Base-by-base conservation (phyloP, 2,113 vertebrate species). In the Tapirus terrestris region DNA sequence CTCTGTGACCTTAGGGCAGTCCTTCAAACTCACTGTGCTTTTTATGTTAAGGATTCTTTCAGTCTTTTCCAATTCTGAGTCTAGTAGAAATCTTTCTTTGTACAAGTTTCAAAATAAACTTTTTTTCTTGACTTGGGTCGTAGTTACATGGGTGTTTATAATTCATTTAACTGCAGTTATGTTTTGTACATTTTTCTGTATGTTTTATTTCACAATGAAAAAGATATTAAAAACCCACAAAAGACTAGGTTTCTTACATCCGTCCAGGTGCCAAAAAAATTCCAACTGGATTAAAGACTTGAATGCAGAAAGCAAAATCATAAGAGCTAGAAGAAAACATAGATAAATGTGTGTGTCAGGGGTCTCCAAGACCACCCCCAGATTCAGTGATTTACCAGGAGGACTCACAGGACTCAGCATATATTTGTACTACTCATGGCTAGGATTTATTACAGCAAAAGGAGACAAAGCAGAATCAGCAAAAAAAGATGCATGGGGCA, bases 161-260 rank as follows among this genome's bases (percentile, higher is more conserved):
- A 76, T 93, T 83, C 23, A 33, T 86, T 94, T 81, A 94, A 81
- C 21, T 51, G 21, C 63, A 25, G 16, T 45, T 14, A 23, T 48
- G 7, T 75, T 94, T 89, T 95, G 16, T 63, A 51, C 43, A n/a
- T 65, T 95, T 91, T 94, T 77, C 67, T 92, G 18, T 68, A 31
- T 89, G 27, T 94, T 90, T 95, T 82, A 56, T 67, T 95, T 94
- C 39, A 94, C 17, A 90, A 23, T 96, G 58, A 72, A 82, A 51
- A 70, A 72, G 45, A 61, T 53, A 85, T 83, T 1, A 58, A 65
- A 89, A 91, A 36, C 56, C 11, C 53, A 58, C 39, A 77, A 72
- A 92, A 51, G 70, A 36, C 8, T 58, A 85, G 18, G 23, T 83
- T 96, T 96, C 31, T 29, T 84, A 39, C 2, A 79, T 96, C 60